These are phyloP conservation scores for Euplexia lucipara DNA, from an alignment of 2,888 invertebrate species.

Conservation along the genomic window DNA sequence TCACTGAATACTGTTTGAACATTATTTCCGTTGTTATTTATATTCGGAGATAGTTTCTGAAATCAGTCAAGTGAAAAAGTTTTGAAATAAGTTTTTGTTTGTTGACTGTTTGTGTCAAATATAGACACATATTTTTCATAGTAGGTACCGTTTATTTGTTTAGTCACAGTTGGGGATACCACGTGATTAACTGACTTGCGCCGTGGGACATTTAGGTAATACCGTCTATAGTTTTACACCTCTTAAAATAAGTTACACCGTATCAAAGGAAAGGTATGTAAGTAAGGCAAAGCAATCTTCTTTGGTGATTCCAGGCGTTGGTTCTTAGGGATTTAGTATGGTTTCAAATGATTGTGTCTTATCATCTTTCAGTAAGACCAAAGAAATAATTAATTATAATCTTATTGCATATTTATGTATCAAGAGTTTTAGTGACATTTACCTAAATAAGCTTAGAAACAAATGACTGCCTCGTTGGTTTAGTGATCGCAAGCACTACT, in stretches of 20 bases:
- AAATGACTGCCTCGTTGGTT: too few species aligned
- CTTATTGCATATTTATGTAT: too few species aligned
- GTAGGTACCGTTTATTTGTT: neutral
- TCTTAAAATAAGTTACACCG: slow-evolving; percentile 3
- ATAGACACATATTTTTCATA: neutral
- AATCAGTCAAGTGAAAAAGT: neutral
- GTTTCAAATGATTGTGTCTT: neutral
- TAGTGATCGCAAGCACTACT: too few species aligned
- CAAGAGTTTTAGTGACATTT: too few species aligned
- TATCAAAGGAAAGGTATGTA: neutral
- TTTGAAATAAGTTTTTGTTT: slow-evolving; percentile 7
- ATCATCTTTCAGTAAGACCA: too few species aligned
- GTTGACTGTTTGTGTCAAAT: neutral
- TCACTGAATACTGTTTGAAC: neutral
- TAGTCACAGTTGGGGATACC: neutral
- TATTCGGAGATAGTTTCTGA: slow-evolving; percentile 16
- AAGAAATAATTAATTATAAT: too few species aligned
- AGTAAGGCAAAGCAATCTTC: neutral
- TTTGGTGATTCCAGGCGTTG: too few species aligned
- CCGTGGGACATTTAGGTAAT: neutral
- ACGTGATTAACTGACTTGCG: neutral
- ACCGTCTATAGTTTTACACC: neutral
- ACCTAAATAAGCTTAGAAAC: too few species aligned
- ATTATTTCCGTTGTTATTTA: slow-evolving; percentile 12
- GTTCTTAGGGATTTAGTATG: neutral